These are phyloP conservation scores for Bombus waltoni DNA, from an alignment of 1,140 invertebrate species.

Conservation along the genomic window DNA sequence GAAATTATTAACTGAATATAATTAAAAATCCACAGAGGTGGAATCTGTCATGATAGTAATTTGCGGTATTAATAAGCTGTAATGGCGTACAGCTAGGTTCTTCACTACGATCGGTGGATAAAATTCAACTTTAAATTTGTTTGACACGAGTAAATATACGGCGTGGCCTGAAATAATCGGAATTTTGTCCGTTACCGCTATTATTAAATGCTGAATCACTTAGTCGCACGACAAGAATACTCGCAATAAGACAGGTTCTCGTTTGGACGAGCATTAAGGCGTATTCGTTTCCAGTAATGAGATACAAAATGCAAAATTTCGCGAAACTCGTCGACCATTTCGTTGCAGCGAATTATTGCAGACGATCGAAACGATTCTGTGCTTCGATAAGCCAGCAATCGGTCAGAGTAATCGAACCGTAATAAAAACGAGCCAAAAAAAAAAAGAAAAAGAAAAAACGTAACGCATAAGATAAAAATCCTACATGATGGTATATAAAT, in stretches of 20 bases:
- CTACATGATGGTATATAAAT: background rate
- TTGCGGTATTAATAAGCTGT: background rate
- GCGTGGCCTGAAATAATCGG: background rate
- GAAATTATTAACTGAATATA: background rate
- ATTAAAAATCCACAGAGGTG: background rate
- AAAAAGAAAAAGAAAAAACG: too few relatives aligned
- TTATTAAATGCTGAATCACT: slow-evolving; percentile 32
- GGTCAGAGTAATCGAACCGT: background rate
- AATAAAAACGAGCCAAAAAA: background rate
- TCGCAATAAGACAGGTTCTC: background rate
- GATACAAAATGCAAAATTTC: background rate
- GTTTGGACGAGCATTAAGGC: background rate
- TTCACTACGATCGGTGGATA: background rate
- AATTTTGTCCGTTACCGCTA: slow-evolving; percentile 25
- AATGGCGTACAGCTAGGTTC: background rate
- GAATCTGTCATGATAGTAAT: background rate
- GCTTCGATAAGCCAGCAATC: background rate
- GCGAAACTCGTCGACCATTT: background rate
- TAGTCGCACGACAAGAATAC: slow-evolving; percentile 19
- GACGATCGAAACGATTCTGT: background rate
- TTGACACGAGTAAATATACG: background rate
- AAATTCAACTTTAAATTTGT: background rate
- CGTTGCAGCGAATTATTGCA: background rate
- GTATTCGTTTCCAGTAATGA: background rate
- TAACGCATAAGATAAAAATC: background rate